phyloP scores from a whole-genome alignment of 2,797 vertebrate species.

The Tiaroga cobitis region DNA sequence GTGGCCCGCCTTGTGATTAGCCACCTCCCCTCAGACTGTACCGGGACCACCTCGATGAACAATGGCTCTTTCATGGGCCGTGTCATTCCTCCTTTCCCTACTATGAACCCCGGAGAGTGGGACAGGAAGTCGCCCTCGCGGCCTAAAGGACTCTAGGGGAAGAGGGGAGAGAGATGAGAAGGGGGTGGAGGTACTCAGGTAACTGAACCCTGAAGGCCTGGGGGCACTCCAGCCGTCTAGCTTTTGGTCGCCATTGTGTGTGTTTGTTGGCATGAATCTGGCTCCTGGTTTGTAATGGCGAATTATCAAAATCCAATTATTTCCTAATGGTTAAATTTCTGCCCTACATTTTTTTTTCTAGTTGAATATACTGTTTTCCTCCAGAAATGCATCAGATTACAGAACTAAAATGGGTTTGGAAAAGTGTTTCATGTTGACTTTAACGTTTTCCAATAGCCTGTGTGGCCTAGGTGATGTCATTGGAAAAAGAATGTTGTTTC shows the following conservation, averaged over 20 bases:
- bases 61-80: conserved; percentile 78
- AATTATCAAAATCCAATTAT: background rate
- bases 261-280: conserved; percentile 26
- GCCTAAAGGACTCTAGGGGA: conserved; percentile 35
- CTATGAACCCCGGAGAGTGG: conserved; percentile 44
- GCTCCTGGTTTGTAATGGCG: background rate
- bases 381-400: background rate
- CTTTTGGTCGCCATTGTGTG: conserved; percentile 15
- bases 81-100: conserved; percentile 57
- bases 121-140: conserved; percentile 49
- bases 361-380: background rate
- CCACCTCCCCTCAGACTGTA: conserved; percentile 48
- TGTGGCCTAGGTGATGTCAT: background rate
- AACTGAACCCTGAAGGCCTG: conserved; percentile 55
- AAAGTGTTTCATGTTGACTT: background rate
- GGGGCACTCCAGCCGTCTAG: conserved; percentile 25
- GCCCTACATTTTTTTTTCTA: background rate
- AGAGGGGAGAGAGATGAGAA: no score
- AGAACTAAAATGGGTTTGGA: background rate
- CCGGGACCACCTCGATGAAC: conserved; percentile 80
- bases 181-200: conserved; percentile 38
- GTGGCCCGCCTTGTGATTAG: conserved; percentile 61
- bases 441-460: background rate
- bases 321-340: background rate
- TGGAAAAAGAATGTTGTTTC: background rate